Percentiles rank a stretch among this genome's conserved stretches.
These are phyloP conservation scores for Cheirogaleus major DNA, from an alignment of 2,797 vertebrate genomes.

Conservation along the genomic window DNA sequence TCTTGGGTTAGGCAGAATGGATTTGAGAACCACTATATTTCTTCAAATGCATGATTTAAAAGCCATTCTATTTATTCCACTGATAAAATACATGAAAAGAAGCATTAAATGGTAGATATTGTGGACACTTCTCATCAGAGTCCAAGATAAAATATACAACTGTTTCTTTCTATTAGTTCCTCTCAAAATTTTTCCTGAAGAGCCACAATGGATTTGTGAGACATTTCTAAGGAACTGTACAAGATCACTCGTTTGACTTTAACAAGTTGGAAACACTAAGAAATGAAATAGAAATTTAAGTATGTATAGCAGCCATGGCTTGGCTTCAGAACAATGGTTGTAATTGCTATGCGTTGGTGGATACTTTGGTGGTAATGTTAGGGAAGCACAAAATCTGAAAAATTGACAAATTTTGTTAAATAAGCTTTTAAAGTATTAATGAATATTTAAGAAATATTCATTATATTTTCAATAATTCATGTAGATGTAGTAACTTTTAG, in stretches of 20 bases:
- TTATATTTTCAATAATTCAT: slow-evolving; percentile 15
- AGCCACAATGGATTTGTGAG: background rate
- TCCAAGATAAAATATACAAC: background rate
- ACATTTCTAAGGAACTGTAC: background rate
- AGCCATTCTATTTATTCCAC: background rate
- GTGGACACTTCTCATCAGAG: background rate
- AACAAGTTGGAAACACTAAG: background rate
- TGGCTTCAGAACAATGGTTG: background rate
- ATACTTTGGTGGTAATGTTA: background rate
- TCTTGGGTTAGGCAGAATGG: background rate
- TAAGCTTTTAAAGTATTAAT: background rate
- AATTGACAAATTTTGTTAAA: background rate
- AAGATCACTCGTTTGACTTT: background rate
- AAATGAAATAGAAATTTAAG: background rate
- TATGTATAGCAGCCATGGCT: background rate
- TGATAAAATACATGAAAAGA: background rate
- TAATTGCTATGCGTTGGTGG: background rate
- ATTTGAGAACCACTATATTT: background rate
- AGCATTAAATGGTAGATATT: background rate
- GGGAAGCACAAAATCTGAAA: background rate
- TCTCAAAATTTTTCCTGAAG: background rate
- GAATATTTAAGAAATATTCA: background rate
- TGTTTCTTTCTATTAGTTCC: background rate
- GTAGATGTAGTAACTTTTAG: background rate
- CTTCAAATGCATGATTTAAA: background rate